Base-by-base conservation (phyloP, 2,888 invertebrate species). In the Noctua pronuba region DNA sequence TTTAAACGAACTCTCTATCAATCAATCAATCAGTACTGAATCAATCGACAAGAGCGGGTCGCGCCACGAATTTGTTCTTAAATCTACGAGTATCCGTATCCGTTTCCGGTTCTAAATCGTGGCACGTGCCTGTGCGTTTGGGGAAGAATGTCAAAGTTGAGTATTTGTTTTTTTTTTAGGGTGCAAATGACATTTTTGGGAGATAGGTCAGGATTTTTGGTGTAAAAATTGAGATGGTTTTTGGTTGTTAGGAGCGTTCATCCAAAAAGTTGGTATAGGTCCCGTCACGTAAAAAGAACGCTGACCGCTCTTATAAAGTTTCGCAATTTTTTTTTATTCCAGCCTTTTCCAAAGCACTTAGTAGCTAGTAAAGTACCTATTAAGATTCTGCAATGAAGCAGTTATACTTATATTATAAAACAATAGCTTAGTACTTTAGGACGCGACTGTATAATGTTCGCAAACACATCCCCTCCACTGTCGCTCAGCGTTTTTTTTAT, bases 61-160 rank as follows among this genome's bases (percentile, higher is more conserved):
- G 87, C 84, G 89, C 83, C 90, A 85, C 90, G 83, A 90, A 90
- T 90, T 89, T 89, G 91, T 90, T 89, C 87, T 80, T 89, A 89
- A 89, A 88, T 90, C 88, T 85, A 83, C 79, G 84, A 86, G 85
- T 78, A 87, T 89, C 86, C 88, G 86, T 73, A 86, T 89, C 88
- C 88, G 89, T 77, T 90, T 90, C 90, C 90, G 89, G 86, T 79
- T 70, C 55, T 60, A 84, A 85, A 75, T 86, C 21, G 79, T 77
- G 79, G 88, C 89, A 80, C 88, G 88, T 82, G 88, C 70, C 49
- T 38, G 24, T 74, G 66, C 18, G 65, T 66, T 69, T 65, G 55
- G 73, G 72, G 75, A 78, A 58, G 81, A 86, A 82, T 85, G 69
- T 77, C 31, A 46, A 60, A 49, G 70, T 60, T 65, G 35, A 62